phyloP scores from a whole-genome alignment of 2,797 vertebrate genomes.

The Alcedo atthis region DNA sequence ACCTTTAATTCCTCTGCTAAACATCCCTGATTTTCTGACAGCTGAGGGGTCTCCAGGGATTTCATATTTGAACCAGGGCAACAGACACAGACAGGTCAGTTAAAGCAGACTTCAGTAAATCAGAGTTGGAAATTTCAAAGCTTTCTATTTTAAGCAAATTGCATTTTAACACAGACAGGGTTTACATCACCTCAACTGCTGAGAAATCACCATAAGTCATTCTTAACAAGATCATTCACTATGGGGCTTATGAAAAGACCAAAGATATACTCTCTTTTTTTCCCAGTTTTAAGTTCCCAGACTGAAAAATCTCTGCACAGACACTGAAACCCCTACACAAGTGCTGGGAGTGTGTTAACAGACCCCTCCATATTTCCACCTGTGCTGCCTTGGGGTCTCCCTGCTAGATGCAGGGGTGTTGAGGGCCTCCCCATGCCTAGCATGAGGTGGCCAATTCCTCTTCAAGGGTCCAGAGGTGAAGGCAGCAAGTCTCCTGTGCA shows the following conservation, averaged over 20 bases:
- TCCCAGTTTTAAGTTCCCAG: not conserved
- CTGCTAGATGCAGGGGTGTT: not conserved
- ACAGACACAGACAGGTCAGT: not conserved
- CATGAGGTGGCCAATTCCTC: rapidly evolving
- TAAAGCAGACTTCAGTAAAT: not conserved
- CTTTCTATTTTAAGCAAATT: not conserved
- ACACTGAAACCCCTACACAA: rapidly evolving
- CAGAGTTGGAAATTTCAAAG: not conserved
- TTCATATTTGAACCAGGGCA: not conserved
- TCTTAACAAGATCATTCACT: not conserved
- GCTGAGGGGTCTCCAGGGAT: not conserved
- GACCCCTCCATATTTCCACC: not conserved
- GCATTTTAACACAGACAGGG: not conserved
- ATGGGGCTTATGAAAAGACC: not conserved
- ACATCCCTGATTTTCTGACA: not conserved
- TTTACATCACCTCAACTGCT: not conserved
- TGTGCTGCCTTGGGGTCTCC: not conserved
- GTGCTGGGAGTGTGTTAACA: not conserved
- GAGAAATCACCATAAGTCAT: not conserved
- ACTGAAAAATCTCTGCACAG: not conserved
- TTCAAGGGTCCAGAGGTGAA: rapidly evolving
- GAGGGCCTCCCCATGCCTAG: not conserved
- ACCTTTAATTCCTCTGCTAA: not conserved
- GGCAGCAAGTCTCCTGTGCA: not conserved
- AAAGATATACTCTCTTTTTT: not conserved